Evolutionary conservation across 35 echinoderm and acorn worm genomes (phyloP).

Genomic region (Antedon bifida): DNA sequence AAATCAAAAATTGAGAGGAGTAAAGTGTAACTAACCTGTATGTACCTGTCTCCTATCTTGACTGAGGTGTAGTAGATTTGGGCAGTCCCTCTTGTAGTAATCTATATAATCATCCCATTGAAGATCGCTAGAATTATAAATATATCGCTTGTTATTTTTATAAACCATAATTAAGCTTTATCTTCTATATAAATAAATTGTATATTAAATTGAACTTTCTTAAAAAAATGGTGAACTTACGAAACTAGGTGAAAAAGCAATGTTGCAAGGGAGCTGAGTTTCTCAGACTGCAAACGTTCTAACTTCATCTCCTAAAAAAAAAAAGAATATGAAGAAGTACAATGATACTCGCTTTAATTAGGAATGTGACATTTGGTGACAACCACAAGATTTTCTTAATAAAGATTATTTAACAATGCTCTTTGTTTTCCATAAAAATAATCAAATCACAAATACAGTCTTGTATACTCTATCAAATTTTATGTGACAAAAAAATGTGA

Average conservation of each 20-base stretch:
- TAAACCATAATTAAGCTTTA: no score
- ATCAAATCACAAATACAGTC: no score
- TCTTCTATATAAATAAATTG: no score
- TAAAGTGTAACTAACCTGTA: background rate
- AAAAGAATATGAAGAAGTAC: background rate
- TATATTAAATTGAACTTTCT: no score
- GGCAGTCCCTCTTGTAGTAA: constrained; percentile 32
- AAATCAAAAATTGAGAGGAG: no score
- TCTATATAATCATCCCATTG: constrained; percentile 68
- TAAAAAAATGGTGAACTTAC: background rate
- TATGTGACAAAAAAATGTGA: no score
- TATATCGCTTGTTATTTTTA: background rate
- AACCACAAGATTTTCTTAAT: no score
- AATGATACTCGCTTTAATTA: no score
- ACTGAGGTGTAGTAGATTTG: background rate
- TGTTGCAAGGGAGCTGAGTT: background rate
- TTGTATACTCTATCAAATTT: no score
- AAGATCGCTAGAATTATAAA: constrained; percentile 41
- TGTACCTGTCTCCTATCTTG: background rate
- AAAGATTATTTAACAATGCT: no score
- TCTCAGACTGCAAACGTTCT: background rate
- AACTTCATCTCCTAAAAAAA: background rate
- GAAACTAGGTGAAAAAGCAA: background rate
- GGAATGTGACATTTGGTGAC: no score
- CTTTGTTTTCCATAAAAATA: no score